Evolutionary conservation across 1,140 invertebrate genomes (phyloP).

Genomic region (Drosophila biarmipes): DNA sequence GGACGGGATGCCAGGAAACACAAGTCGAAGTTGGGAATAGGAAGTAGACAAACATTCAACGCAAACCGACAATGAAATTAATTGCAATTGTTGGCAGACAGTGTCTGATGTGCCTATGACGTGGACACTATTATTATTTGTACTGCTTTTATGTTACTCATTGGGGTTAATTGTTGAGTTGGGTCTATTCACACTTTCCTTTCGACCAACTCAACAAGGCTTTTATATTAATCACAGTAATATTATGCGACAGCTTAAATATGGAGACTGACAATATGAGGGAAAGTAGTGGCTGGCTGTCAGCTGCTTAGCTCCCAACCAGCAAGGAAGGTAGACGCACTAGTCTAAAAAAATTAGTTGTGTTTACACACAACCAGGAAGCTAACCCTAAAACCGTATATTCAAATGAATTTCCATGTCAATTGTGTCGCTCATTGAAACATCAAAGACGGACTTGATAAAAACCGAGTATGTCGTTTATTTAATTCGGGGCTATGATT

Average conservation of each 20-base stretch:
- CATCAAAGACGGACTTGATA: conserved; percentile 71
- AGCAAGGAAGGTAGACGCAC: conserved; percentile 41
- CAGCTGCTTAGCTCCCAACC: conserved; percentile 65
- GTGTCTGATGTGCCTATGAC: conserved; percentile 68
- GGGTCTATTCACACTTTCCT: conserved; percentile 80
- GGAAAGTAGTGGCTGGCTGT: conserved; percentile 46
- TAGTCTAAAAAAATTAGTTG: conserved; percentile 66
- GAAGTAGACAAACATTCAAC: conserved; percentile 66
- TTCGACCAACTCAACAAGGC: conserved; percentile 19
- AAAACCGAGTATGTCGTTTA: conserved; percentile 81
- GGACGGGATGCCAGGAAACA: background rate
- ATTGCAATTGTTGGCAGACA: conserved; percentile 49
- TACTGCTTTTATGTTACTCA: conserved; percentile 45
- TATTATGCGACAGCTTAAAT: conserved; percentile 65
- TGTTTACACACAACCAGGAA: conserved; percentile 57
- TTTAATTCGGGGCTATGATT: conserved; percentile 84
- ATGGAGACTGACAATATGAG: conserved; percentile 52
- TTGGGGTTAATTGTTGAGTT: conserved; percentile 68
- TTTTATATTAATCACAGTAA: conserved; percentile 49
- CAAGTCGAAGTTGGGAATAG: conserved; percentile 57
- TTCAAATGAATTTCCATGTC: conserved; percentile 19
- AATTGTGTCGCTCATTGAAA: conserved; percentile 58
- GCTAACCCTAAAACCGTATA: conserved; percentile 18
- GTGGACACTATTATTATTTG: conserved; percentile 76
- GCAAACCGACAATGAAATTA: conserved; percentile 71